Base-by-base conservation (phyloP, 2,797 vertebrate species). In the Buphagus erythrorhynchus region DNA sequence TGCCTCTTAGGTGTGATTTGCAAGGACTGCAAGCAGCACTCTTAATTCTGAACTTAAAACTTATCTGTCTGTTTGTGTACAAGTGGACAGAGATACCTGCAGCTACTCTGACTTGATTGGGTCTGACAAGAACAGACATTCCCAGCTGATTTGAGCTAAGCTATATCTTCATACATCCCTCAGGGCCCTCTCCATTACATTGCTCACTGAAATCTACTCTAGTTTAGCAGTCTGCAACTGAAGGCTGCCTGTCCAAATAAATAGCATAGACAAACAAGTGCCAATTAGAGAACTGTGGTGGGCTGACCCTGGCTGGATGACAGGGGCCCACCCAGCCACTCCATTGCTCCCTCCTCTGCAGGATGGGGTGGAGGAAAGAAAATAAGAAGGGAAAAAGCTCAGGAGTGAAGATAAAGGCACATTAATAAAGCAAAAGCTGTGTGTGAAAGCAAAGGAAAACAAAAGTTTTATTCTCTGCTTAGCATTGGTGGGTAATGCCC, bases 1-100 rank as follows among this genome's bases (percentile, higher is more conserved):
- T 96, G 67, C 86, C 84, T 91, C 83, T 96, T 78, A 52, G 59
- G 94, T 78, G 74, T 92, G 55, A 96, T 91, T 96, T 90, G 71
- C 57, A 95, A 92, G 84, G 19, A 61, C 85, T 72, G 59, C 49
- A 75, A 88, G 38, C 36, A 87, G 61, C 5, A 3, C 62, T 90
- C 73, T 67, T 94, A 92, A 97, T 96, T 96, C 80, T 77, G 67
- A 91, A 43, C 45, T 79, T 86, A 68, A 92, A 92, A 86, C 67
- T 76, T 52, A 22, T 43, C 38, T 14, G 4, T 92, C 95, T 96
- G 72, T 96, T 96, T 96, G 86, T 61, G 85, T 84, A 6, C 80
- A 96, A 97, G 91, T 92, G 93, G 92, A 84, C 46, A 59, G 90
- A 92, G 95, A 95, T 95, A 96, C 96, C 90, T 95, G 84, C 74